Evolutionary conservation across 2,888 invertebrate species (phyloP).

Genomic region (Monoplex corrugatus): DNA sequence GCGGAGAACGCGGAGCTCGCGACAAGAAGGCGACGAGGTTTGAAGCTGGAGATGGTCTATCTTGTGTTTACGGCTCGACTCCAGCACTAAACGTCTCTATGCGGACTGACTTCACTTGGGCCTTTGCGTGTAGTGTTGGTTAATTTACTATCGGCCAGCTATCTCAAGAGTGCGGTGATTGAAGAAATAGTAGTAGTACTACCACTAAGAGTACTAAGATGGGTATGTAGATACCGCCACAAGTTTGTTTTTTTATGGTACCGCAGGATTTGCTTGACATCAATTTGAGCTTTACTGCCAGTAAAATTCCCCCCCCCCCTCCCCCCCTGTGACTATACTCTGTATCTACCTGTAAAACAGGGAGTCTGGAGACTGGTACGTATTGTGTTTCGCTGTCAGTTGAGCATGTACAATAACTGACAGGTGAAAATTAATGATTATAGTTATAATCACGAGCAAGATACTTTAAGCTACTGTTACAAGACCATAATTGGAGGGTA

Average conservation of each 20-base stretch:
- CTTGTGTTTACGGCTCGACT: slow-evolving; percentile 38
- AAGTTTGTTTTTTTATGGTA: neutral
- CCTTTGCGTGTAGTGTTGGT: neutral
- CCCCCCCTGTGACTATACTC: too few species aligned
- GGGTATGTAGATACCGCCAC: neutral
- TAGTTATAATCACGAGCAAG: too few species aligned
- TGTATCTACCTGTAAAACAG: too few species aligned
- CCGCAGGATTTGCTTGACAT: neutral
- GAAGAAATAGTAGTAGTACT: neutral
- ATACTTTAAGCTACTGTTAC: too few species aligned
- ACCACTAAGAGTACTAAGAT: too few species aligned
- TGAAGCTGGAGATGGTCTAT: slow-evolving; percentile 44
- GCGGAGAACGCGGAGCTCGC: slow-evolving; percentile 31
- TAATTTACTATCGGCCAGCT: slow-evolving; percentile 25
- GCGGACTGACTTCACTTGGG: neutral
- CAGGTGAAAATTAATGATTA: too few species aligned
- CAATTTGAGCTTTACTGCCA: neutral
- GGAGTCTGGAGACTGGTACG: too few species aligned
- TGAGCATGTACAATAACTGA: too few species aligned
- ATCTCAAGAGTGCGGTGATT: slow-evolving; percentile 7
- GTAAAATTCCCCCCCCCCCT: too few species aligned
- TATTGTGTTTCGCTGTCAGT: too few species aligned
- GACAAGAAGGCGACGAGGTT: slow-evolving; percentile 43
- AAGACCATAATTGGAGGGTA: too few species aligned
- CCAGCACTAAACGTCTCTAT: slow-evolving; percentile 39